Evolutionary conservation across 2,797 vertebrate genomes (phyloP).

Genomic region (Pangasius djambal): DNA sequence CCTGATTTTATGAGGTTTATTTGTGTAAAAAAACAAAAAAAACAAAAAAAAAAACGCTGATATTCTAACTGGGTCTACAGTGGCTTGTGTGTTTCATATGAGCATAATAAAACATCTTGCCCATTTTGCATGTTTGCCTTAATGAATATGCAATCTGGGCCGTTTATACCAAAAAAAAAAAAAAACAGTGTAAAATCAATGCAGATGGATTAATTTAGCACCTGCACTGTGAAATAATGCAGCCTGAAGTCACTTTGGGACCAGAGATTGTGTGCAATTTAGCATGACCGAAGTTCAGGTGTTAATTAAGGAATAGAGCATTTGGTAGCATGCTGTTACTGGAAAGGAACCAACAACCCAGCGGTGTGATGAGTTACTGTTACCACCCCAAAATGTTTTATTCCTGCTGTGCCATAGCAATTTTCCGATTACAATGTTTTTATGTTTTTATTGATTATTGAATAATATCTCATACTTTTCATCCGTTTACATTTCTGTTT

Average conservation of each 20-base stretch:
- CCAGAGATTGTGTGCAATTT: background rate
- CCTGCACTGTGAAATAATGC: conserved; percentile 6
- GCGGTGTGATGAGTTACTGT: too few species aligned
- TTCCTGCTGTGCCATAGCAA: too few species aligned
- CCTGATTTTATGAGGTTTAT: background rate
- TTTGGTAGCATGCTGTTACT: background rate
- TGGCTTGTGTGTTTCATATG: background rate
- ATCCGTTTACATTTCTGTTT: background rate
- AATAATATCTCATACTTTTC: background rate
- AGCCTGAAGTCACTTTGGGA: background rate
- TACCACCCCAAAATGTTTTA: background rate
- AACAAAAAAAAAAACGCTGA: background rate
- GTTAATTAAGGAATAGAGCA: background rate
- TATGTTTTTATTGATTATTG: background rate
- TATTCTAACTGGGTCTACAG: background rate
- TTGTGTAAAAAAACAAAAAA: too few species aligned
- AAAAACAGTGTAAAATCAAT: background rate
- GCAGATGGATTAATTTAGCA: background rate
- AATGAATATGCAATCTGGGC: conserved; percentile 7
- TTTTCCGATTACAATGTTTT: background rate
- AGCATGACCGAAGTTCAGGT: background rate
- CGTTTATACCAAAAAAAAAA: background rate
- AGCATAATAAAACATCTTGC: conserved; percentile 8
- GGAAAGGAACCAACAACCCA: background rate
- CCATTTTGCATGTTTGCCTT: background rate